Conservation (phyloP, 2,113 vertebrate genomes). For the Crotalus helleri region DNA sequence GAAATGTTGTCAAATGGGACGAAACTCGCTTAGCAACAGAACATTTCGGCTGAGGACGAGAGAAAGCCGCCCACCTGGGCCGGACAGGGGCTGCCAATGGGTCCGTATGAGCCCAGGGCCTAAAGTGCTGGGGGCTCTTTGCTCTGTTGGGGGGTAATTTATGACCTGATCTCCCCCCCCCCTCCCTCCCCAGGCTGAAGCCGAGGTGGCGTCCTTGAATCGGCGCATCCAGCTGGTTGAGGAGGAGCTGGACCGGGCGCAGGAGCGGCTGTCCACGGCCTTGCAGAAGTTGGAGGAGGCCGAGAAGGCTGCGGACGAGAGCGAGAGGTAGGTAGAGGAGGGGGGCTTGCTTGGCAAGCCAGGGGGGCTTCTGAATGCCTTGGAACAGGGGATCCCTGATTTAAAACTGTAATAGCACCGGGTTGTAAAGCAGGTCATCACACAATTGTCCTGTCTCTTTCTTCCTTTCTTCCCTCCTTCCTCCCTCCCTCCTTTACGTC, state of each 20-base stretch:
- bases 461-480: too few species aligned
- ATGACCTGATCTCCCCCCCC: too few species aligned
- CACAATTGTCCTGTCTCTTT: background rate
- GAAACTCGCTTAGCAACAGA: background rate
- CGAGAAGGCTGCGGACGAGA: constrained; percentile 89
- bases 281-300: constrained; percentile 88
- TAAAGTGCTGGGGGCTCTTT: too few species aligned
- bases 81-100: too few species aligned
- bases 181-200: constrained; percentile 76
- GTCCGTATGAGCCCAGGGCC: too few species aligned
- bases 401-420: background rate
- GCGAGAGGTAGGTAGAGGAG: constrained; percentile 76
- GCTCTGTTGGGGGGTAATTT: background rate
- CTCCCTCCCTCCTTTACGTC: too few species aligned
- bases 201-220: constrained; percentile 81
- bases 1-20: background rate
- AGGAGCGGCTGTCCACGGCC: constrained; percentile 82
- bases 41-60: background rate
- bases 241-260: constrained; percentile 86
- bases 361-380: background rate
- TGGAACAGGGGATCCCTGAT: background rate
- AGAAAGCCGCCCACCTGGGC: too few species aligned
- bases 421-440: background rate
- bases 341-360: too few species aligned
- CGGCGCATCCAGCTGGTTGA: constrained; percentile 89